These are phyloP conservation scores for Invenusta paracnida DNA, from an alignment of 2,888 invertebrate species.

Conservation along the genomic window DNA sequence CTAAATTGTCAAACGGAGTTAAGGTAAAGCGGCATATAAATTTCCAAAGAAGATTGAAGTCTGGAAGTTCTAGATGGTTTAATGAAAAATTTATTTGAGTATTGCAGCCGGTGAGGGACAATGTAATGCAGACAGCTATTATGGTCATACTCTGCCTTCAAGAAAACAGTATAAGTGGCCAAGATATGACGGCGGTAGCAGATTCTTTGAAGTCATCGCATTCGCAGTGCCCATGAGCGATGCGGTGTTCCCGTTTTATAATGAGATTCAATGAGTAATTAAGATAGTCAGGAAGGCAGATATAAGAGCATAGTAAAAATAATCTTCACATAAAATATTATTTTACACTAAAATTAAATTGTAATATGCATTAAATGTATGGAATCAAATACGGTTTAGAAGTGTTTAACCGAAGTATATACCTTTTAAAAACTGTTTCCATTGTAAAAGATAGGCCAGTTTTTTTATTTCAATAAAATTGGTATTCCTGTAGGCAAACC, in stretches of 20 bases:
- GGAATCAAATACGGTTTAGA: too few species aligned
- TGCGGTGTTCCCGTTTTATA: constrained; percentile 10
- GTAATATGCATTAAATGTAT: too few species aligned
- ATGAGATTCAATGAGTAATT: constrained; percentile 20
- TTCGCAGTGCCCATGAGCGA: constrained; percentile 22
- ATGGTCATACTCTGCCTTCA: not conserved
- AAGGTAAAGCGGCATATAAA: not conserved
- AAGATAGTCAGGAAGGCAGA: not conserved
- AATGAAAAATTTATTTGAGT: constrained; percentile 21
- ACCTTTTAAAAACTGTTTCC: too few species aligned
- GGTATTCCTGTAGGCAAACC: too few species aligned
- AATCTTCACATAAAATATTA: too few species aligned
- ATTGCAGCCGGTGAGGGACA: constrained; percentile 8
- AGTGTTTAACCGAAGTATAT: too few species aligned
- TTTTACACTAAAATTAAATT: too few species aligned
- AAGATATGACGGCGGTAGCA: not conserved
- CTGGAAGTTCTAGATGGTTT: constrained; percentile 22
- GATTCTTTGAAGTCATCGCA: constrained; percentile 23
- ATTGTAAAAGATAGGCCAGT: too few species aligned
- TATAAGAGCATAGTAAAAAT: too few species aligned
- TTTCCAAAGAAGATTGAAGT: constrained; percentile 3
- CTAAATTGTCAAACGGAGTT: not conserved
- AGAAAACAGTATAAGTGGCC: constrained; percentile 2
- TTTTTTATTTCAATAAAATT: too few species aligned
- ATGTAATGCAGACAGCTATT: constrained; percentile 17